These are phyloP conservation scores for Notarius lentiginosus DNA, from an alignment of 2,113 vertebrate genomes.

Conservation along the genomic window DNA sequence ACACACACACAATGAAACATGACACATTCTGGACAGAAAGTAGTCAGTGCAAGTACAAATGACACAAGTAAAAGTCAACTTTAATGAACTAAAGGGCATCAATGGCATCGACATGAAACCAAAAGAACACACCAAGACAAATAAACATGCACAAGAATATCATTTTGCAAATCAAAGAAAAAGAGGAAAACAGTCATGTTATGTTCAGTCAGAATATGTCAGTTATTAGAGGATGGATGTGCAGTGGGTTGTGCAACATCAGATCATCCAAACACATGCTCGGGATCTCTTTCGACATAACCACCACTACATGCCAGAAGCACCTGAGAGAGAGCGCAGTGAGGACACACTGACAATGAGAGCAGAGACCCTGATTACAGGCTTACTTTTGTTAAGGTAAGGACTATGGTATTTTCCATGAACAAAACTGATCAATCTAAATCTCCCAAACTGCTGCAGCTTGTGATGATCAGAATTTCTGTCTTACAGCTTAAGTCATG, in stretches of 20 bases:
- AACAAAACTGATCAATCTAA: background rate
- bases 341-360: constrained; percentile 28
- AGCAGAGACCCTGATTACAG: constrained; percentile 22
- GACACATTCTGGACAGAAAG: too few relatives aligned
- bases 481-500: constrained; percentile 34
- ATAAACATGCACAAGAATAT: background rate
- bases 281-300: background rate
- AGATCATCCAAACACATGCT: constrained; percentile 19
- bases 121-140: background rate
- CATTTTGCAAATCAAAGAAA: background rate
- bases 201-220: background rate
- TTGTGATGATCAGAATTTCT: background rate
- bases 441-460: background rate
- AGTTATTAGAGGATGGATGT: background rate
- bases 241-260: background rate
- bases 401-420: background rate
- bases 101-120: background rate
- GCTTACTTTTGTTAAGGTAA: constrained; percentile 52
- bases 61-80: background rate
- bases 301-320: background rate
- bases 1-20: background rate
- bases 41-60: too few relatives aligned
- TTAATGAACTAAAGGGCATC: background rate
- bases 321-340: background rate
- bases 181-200: background rate